Evolutionary conservation across 1,140 invertebrate species (phyloP).

Genomic region (Centruroides vittatus): DNA sequence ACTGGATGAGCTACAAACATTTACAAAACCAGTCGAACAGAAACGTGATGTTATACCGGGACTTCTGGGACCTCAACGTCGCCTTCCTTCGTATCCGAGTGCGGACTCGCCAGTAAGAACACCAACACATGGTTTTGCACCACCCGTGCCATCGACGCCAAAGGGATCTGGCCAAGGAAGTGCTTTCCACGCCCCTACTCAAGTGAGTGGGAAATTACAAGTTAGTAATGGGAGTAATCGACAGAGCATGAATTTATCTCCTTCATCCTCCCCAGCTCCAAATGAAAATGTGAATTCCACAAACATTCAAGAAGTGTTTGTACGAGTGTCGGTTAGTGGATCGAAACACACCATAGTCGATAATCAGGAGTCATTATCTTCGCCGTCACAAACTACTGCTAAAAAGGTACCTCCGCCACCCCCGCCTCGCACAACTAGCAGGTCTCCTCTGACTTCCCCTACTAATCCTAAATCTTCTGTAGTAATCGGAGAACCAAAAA

Average conservation of each 20-base stretch:
- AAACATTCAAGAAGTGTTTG: conserved; percentile 2
- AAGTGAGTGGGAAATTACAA: conserved; percentile 14
- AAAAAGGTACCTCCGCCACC: conserved; percentile 67
- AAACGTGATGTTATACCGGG: conserved; percentile 14
- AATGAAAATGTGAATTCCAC: neutral
- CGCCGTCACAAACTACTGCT: conserved; percentile 42
- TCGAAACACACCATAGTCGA: neutral
- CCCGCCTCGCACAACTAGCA: conserved; percentile 64
- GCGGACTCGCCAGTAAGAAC: conserved; percentile 22
- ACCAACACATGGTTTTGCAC: conserved; percentile 7
- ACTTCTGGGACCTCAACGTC: conserved; percentile 18
- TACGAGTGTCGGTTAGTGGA: neutral
- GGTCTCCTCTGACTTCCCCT: conserved; percentile 61
- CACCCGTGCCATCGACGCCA: conserved; percentile 5
- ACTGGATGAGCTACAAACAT: conserved; percentile 80
- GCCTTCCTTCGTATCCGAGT: conserved; percentile 25
- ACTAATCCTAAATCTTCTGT: conserved; percentile 41
- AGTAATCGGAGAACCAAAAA: conserved; percentile 23
- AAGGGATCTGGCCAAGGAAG: conserved; percentile 2
- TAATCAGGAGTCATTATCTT: conserved; percentile 19
- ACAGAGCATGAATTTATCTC: conserved; percentile 7
- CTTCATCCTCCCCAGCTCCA: conserved; percentile 13
- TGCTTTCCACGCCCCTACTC: neutral
- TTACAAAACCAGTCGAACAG: conserved; percentile 27
- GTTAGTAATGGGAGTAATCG: conserved; percentile 8